Evolutionary conservation across 1,140 invertebrate species (phyloP), one percentile per base, ranked within the genome.

Genomic region (Anoplophora glabripennis): DNA sequence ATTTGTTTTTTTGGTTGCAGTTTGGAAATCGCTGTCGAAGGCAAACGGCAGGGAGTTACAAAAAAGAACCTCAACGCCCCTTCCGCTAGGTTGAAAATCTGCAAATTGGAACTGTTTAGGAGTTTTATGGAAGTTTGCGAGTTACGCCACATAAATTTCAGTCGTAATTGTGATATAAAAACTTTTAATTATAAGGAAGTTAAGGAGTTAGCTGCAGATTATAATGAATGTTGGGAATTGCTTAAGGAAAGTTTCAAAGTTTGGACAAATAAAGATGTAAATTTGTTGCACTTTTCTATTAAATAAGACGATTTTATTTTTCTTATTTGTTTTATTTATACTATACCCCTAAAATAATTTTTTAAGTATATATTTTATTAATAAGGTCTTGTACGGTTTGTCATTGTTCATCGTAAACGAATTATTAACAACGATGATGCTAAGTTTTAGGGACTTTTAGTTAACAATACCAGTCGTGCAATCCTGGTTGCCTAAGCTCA

Each of bases 41-140:
- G 93, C 28, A 84, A 81, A 68, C 89, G 86, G 61, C 87, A 91
- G 75, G 93, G 93, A 3, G 76, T 85, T 10, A 93, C 90, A 1
- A 92, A 89, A 66, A 93, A 89, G 70, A 83, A 81, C 52, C 57
- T 77, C 11, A 66, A 80, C 48, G 82, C 75, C 65, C 74, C 80
- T 33, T 77, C 73, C 40, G 79, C 72, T 54, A 77, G 76, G 55
- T 72, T 91, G 59, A 72, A 76, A 49, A 79, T 90, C 46, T 86
- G 82, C 66, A 87, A 88, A 79, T 79, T 79, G 64, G 81, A 81
- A 64, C 59, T 92, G 4, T 82, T 87, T 46, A 69, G 78, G 67
- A 77, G 56, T 28, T 89, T 87, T 70, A 49, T 83, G 14, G 65
- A 76, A 15, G 66, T 81, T 28, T 69, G 77, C 10, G 76, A 68